Base-by-base conservation (phyloP, 2,888 invertebrate species). In the Orchesella flavescens region DNA sequence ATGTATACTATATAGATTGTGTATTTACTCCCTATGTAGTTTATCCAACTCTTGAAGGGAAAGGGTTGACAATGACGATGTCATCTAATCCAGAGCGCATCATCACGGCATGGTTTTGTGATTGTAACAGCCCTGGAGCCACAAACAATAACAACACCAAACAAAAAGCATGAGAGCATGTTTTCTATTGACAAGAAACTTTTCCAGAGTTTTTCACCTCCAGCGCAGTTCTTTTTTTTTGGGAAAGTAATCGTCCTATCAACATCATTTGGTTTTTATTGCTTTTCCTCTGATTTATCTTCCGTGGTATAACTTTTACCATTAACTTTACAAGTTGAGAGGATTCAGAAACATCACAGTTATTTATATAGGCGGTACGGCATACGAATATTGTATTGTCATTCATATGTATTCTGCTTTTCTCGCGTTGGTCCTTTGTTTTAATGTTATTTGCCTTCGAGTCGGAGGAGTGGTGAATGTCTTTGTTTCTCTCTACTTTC, bases 401-500 rank as follows among this genome's bases (percentile, higher is more conserved):
- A 34, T 34, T n/a, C 34, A 34, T 34, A 7, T 34, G 34, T 7
- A 34, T 34, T 4, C n/a, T n/a, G n/a, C n/a, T n/a, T 34, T 4
- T 34, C 3, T 34, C 34, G 34, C 34, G 2, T 34, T 34, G 34
- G 34, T 34, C 34, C 7, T 34, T 34, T 34, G 34, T 34, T 34
- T 34, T 34, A 34, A 34, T 34, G 34, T 7, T 34, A 34, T 34
- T 34, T 34, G 34, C 34, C 34, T 34, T 34, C 3, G 34, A 34
- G 34, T 34, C 34, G 34, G 34, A 7, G 3, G 34, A 4, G 34
- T 65, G 57, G 7, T 43, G 43, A 23, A 43, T 77, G 21, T 61
- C 77, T 61, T 61, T 5, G 0, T 61, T 69, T 49, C 49, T 71
- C 69, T 78, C 69, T 78, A 43, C 61, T 71, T 78, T 78, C 71